phyloP scores from a whole-genome alignment of 2,888 invertebrate genomes.

The Zygogramma bicolorata region DNA sequence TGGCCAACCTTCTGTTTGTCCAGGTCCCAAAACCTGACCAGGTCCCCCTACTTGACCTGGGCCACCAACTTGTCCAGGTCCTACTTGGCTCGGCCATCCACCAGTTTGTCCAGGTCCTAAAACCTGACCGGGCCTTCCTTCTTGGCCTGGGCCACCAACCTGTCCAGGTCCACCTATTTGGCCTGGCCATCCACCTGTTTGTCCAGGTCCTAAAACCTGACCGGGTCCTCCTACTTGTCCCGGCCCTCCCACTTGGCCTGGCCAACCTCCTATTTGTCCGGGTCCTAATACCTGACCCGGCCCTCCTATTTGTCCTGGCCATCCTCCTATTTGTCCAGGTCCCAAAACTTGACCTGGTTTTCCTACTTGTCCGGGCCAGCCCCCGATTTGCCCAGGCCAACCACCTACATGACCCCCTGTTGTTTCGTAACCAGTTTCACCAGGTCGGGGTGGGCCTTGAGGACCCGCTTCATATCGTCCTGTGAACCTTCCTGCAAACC shows the following conservation, averaged over 20 bases:
- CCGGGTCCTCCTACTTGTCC: constrained; percentile 22
- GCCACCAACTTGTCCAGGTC: constrained; percentile 27
- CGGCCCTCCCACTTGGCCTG: constrained; percentile 22
- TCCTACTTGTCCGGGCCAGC: neutral
- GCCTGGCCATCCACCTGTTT: neutral
- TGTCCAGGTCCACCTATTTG: constrained; percentile 34
- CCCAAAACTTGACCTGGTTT: constrained; percentile 13
- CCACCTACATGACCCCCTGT: constrained; percentile 7
- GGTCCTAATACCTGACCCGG: constrained; percentile 15
- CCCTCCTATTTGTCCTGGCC: constrained; percentile 4
- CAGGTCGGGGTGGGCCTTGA: constrained; percentile 21
- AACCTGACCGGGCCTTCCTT: constrained; percentile 27
- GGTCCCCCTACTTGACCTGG: constrained; percentile 25
- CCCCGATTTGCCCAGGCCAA: neutral
- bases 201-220: neutral
- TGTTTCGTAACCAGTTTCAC: constrained; percentile 21
- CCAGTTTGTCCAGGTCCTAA: constrained; percentile 36
- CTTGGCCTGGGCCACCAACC: constrained; percentile 24
- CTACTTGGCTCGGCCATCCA: constrained; percentile 30
- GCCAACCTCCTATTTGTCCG: constrained; percentile 14
- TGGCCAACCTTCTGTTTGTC: constrained; percentile 22
- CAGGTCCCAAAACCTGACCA: constrained; percentile 22
- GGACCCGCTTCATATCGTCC: constrained; percentile 48
- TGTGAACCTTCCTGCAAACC: constrained; percentile 55
- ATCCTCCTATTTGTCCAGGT: constrained; percentile 17